These are phyloP conservation scores for Oscheius sp. DNA, from an alignment of 2,888 invertebrate genomes.

Conservation along the genomic window DNA sequence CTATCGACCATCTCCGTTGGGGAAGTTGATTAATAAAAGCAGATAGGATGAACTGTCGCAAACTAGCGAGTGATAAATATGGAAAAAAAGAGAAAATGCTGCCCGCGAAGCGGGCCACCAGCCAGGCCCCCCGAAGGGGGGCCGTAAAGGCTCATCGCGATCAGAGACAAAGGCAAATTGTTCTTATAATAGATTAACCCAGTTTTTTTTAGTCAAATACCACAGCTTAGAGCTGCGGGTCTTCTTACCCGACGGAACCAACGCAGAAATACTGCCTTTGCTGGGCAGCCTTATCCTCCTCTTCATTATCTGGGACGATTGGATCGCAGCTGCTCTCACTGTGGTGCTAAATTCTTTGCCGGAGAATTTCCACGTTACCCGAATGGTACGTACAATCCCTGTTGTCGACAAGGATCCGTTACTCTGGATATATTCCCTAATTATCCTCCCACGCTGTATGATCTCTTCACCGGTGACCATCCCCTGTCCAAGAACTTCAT, in stretches of 20 bases:
- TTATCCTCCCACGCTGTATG: constrained; percentile 1
- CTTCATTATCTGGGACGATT: constrained; percentile 7
- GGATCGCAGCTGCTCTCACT: background rate
- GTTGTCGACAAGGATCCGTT: constrained; percentile 17
- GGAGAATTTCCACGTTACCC: background rate
- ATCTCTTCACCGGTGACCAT: background rate
- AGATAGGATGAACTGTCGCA: no score
- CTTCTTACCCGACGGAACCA: background rate
- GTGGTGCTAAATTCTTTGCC: constrained; percentile 32
- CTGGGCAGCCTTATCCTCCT: background rate
- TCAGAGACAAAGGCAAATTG: background rate
- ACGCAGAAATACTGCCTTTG: background rate
- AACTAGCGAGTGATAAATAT: no score
- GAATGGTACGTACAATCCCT: constrained; percentile 10
- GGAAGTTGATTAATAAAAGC: no score
- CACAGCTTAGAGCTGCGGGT: background rate
- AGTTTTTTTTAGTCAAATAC: background rate
- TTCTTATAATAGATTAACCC: background rate
- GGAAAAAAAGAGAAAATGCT: background rate
- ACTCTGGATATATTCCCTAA: constrained; percentile 8
- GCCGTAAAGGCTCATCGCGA: background rate
- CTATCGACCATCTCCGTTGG: no score
- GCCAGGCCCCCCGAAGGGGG: background rate
- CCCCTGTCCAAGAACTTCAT: constrained; percentile 8
- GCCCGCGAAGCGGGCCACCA: no score